Conservation (phyloP, 53 echinoderm and acorn worm genomes). For the Astropecten irregularis region DNA sequence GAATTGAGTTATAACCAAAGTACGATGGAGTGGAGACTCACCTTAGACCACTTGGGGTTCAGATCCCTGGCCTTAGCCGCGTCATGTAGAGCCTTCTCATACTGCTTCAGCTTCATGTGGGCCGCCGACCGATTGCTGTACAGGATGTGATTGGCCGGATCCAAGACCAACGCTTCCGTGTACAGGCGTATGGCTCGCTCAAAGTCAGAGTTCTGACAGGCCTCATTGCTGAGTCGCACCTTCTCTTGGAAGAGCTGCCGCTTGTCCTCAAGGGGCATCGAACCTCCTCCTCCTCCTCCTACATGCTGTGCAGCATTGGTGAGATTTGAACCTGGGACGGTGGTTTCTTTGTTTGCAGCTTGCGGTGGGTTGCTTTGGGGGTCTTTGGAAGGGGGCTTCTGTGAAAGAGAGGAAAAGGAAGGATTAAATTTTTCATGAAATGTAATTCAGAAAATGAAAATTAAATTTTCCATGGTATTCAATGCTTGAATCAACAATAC, state of each 20-base stretch:
- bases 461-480: not conserved
- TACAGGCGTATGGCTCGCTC: constrained; percentile 85
- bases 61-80: constrained; percentile 91
- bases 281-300: not conserved
- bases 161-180: constrained; percentile 89
- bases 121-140: constrained; percentile 99
- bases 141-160: constrained; percentile 93
- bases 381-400: constrained; percentile 47
- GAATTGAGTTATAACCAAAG: no score
- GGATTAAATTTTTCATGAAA: no score
- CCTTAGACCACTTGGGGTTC: constrained; percentile 98
- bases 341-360: constrained; percentile 14
- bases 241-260: constrained; percentile 94
- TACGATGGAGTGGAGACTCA: constrained; percentile 42
- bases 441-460: not conserved
- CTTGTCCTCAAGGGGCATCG: constrained; percentile 80
- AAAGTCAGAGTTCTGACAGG: constrained; percentile 94
- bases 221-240: constrained; percentile 94
- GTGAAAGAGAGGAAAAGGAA: not conserved
- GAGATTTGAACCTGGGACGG: constrained; percentile 17
- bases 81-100: constrained; percentile 94
- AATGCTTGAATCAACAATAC: no score
- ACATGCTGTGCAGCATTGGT: not conserved
- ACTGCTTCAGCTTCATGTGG: constrained; percentile 94
- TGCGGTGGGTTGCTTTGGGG: not conserved